Percentiles rank a stretch among this genome's conserved stretches.
Evolutionary conservation across 1,140 invertebrate species (phyloP).

Genomic region (Sminthurinus signatus): DNA sequence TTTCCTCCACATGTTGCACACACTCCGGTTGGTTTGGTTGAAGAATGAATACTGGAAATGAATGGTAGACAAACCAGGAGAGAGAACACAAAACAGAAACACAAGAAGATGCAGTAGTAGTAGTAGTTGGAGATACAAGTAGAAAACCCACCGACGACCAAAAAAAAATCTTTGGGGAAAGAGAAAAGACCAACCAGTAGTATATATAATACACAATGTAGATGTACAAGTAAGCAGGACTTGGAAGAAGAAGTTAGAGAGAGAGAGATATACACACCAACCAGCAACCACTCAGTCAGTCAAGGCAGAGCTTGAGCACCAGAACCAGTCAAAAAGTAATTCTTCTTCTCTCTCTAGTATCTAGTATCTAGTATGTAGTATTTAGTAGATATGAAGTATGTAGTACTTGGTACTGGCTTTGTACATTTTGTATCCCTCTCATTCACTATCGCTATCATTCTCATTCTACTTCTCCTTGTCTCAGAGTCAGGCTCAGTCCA

Average conservation of each 20-base stretch:
- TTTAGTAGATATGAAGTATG: too few relatives aligned
- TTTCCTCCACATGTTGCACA: conserved; percentile 39
- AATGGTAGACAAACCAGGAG: not conserved
- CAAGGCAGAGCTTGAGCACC: not conserved
- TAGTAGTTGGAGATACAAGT: not conserved
- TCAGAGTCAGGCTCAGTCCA: too few relatives aligned
- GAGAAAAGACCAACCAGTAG: not conserved
- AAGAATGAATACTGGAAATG: conserved; percentile 25
- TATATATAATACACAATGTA: not conserved
- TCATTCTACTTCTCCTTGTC: too few relatives aligned
- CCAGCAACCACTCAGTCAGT: not conserved
- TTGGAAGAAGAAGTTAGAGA: not conserved
- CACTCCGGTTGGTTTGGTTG: conserved; percentile 27
- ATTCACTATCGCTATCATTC: too few relatives aligned
- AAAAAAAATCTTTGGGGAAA: not conserved
- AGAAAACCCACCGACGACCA: not conserved
- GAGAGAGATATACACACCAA: conserved; percentile 2
- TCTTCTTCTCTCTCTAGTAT: too few relatives aligned
- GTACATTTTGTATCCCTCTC: too few relatives aligned
- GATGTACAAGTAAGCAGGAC: not conserved
- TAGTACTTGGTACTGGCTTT: too few relatives aligned
- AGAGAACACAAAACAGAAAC: not conserved
- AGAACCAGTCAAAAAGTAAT: not conserved
- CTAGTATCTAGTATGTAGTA: too few relatives aligned
- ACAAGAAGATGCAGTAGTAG: too few relatives aligned